Conservation (phyloP, 2,113 vertebrate species). For the Picathartes gymnocephalus region DNA sequence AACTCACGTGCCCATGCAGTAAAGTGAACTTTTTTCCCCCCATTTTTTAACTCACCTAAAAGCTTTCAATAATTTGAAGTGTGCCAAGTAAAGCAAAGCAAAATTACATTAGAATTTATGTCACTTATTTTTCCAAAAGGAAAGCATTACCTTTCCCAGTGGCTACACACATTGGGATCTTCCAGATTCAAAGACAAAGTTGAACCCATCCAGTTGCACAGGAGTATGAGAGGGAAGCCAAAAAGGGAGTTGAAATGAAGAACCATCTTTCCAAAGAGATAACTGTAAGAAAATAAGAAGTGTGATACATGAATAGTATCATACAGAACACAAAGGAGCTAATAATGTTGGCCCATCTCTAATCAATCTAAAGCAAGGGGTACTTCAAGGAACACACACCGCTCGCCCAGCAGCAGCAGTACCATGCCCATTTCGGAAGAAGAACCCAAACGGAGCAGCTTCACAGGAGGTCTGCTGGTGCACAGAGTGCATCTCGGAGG, state of each 20-base stretch:
- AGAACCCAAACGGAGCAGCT: not conserved
- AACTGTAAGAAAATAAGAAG: conserved; percentile 47
- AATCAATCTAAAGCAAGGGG: not conserved
- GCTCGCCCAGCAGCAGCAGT: not conserved
- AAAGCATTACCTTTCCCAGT: conserved; percentile 92
- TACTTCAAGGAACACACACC: not conserved
- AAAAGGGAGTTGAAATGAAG: conserved; percentile 49
- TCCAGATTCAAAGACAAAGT: conserved; percentile 86
- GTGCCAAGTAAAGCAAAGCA: not conserved
- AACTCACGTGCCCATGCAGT: not conserved
- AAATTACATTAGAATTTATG: not conserved
- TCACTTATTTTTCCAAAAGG: not conserved
- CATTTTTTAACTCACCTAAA: not conserved
- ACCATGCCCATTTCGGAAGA: not conserved
- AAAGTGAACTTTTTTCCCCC: not conserved
- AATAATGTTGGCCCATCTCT: not conserved
- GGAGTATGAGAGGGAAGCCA: conserved; percentile 66
- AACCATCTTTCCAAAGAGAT: conserved; percentile 76
- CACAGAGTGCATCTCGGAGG: not conserved
- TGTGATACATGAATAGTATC: not conserved
- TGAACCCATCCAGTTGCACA: conserved; percentile 71
- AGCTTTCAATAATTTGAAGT: not conserved
- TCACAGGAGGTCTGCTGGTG: fast-evolving
- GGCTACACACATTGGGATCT: conserved; percentile 98
- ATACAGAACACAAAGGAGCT: not conserved